A percentile compares a stretch with the other conserved stretches of the same genome.
These are phyloP conservation scores for Myotis vivesi DNA, from an alignment of 2,797 vertebrate species.

Conservation along the genomic window DNA sequence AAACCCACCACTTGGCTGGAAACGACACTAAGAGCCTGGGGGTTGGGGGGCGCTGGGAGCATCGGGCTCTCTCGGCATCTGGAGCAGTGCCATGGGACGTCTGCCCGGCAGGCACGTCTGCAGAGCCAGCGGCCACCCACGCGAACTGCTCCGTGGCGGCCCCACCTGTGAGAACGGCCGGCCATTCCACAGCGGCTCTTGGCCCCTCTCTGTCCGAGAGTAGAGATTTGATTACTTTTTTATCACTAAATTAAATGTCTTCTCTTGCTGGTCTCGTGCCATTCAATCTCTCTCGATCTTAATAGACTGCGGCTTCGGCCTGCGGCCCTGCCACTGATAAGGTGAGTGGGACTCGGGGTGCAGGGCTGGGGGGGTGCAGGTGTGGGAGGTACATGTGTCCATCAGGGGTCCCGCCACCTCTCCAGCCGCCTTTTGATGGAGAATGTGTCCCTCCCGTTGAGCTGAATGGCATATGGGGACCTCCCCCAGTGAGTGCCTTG, in stretches of 20 bases:
- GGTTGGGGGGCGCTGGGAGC: not conserved
- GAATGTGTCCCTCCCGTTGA: not conserved
- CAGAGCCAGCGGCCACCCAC: slow-evolving; percentile 2
- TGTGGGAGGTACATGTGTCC: not conserved
- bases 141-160: slow-evolving; percentile 67
- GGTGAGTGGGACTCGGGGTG: not conserved
- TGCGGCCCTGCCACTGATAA: slow-evolving; percentile 40
- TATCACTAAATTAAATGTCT: slow-evolving; percentile 75
- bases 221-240: slow-evolving; percentile 78
- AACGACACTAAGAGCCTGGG: not conserved
- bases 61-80: fast-evolving
- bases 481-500: fast-evolving
- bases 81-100: fast-evolving
- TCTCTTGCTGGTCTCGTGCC: slow-evolving; percentile 52
- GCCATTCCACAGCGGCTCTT: slow-evolving; percentile 51
- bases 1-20: not conserved
- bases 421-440: fast-evolving
- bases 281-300: slow-evolving; percentile 74
- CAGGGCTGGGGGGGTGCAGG: not conserved
- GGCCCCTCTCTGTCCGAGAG: slow-evolving; percentile 73
- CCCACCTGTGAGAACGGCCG: slow-evolving; percentile 66
- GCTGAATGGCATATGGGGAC: not conserved
- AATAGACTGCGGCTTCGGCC: slow-evolving; percentile 67
- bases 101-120: not conserved
- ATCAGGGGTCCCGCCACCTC: not conserved